Percentiles rank a stretch among this genome's conserved stretches.
phyloP scores from a whole-genome alignment of 2,113 vertebrate species.

The Grus americana region DNA sequence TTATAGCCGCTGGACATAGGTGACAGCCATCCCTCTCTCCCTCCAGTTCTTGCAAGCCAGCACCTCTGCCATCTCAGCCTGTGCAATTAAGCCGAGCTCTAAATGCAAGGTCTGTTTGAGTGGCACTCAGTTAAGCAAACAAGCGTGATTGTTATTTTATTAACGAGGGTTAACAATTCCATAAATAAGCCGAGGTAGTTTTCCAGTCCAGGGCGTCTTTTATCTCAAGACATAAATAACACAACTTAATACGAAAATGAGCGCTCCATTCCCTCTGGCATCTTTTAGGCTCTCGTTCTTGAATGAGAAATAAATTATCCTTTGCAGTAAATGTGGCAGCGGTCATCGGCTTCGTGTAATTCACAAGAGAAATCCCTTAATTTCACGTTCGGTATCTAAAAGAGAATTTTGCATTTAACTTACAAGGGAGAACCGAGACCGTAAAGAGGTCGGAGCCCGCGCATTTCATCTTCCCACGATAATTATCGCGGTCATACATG shows the following conservation, averaged over 20 bases:
- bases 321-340: not conserved
- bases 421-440: not conserved
- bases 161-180: conserved; percentile 6
- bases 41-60: not conserved
- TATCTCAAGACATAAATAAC: conserved; percentile 48
- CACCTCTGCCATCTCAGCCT: not conserved
- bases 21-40: not conserved
- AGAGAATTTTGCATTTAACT: not conserved
- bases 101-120: not conserved
- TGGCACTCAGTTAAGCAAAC: conserved; percentile 36
- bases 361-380: not conserved
- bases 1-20: not conserved
- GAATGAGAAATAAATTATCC: conserved; percentile 6
- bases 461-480: not conserved
- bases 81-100: not conserved
- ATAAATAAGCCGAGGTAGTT: conserved; percentile 5
- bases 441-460: not conserved
- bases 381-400: not conserved
- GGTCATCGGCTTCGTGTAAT: not conserved
- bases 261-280: conserved; percentile 5
- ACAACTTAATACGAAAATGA: conserved; percentile 26
- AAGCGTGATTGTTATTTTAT: conserved; percentile 47
- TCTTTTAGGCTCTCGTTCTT: not conserved
- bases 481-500: not conserved
- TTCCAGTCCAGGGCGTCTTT: conserved; percentile 27